These are phyloP conservation scores for Xenopus laevis DNA, from an alignment of 2,113 vertebrate genomes.

Conservation along the genomic window DNA sequence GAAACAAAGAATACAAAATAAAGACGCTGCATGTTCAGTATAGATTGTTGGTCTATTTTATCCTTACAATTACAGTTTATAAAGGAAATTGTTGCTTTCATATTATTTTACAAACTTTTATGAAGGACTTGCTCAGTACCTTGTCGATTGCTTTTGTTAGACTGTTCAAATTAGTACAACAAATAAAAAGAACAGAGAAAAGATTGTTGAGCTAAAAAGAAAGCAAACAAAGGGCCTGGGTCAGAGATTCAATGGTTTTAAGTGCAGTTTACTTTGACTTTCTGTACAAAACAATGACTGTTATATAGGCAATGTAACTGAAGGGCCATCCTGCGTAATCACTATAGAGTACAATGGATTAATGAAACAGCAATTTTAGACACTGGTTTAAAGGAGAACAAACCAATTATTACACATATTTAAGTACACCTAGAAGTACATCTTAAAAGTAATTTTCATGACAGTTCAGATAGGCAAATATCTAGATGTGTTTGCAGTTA, in stretches of 20 bases:
- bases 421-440: too few species aligned
- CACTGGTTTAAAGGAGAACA: too few species aligned
- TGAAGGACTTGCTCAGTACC: not conserved
- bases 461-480: too few species aligned
- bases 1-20: slow-evolving; percentile 20
- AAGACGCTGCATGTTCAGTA: slow-evolving; percentile 23
- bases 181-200: slow-evolving; percentile 16
- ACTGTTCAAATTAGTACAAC: slow-evolving; percentile 21
- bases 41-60: slow-evolving; percentile 26
- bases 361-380: too few species aligned
- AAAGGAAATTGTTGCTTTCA: slow-evolving; percentile 19
- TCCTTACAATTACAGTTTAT: slow-evolving; percentile 3
- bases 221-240: not conserved
- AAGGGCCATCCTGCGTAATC: not conserved
- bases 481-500: too few species aligned
- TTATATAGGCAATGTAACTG: not conserved
- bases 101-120: slow-evolving; percentile 36
- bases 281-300: not conserved
- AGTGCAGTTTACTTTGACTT: slow-evolving; percentile 1
- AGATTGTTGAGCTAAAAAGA: slow-evolving; percentile 13
- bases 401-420: too few species aligned
- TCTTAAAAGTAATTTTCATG: too few species aligned
- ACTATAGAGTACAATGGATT: too few species aligned
- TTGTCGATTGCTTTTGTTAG: slow-evolving; percentile 17
- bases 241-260: not conserved